A percentile compares a stretch with the other conserved stretches of the same genome.
Evolutionary conservation across 2,888 invertebrate genomes (phyloP).

Genomic region (Julus scanicus): DNA sequence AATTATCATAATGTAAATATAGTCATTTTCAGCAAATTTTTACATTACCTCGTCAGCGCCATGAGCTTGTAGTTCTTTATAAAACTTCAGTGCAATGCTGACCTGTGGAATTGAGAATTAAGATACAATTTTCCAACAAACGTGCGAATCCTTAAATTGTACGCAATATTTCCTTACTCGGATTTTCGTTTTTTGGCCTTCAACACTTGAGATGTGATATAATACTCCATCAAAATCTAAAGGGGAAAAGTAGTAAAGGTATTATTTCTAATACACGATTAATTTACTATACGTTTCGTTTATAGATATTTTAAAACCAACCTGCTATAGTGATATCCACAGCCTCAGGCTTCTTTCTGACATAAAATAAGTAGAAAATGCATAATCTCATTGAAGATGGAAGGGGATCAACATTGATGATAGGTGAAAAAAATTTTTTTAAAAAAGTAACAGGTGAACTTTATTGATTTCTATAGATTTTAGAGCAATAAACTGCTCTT

Average conservation of each 20-base stretch:
- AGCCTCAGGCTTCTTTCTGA: constrained; percentile 91
- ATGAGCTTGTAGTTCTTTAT: constrained; percentile 96
- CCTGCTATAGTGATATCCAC: constrained; percentile 86
- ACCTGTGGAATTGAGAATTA: constrained; percentile 73
- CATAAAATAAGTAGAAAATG: constrained; percentile 65
- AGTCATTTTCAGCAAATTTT: background rate
- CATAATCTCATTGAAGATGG: no score
- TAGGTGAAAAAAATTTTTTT: no score
- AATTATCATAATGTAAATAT: background rate
- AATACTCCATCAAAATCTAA: constrained; percentile 97
- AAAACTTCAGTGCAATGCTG: constrained; percentile 98
- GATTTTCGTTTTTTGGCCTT: constrained; percentile 96
- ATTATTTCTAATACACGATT: no score
- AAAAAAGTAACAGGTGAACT: no score
- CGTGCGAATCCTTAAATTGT: constrained; percentile 17
- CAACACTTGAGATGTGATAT: constrained; percentile 97
- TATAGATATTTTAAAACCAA: background rate
- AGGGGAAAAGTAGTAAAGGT: no score
- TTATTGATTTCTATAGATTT: no score
- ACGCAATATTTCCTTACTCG: constrained; percentile 76
- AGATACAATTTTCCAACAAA: constrained; percentile 47
- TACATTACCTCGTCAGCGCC: constrained; percentile 87
- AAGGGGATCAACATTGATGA: no score
- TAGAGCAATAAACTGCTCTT: no score
- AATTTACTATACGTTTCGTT: no score